These are phyloP conservation scores for Metridium senile DNA, from an alignment of 92 coral and sea anemone species.

Conservation along the genomic window DNA sequence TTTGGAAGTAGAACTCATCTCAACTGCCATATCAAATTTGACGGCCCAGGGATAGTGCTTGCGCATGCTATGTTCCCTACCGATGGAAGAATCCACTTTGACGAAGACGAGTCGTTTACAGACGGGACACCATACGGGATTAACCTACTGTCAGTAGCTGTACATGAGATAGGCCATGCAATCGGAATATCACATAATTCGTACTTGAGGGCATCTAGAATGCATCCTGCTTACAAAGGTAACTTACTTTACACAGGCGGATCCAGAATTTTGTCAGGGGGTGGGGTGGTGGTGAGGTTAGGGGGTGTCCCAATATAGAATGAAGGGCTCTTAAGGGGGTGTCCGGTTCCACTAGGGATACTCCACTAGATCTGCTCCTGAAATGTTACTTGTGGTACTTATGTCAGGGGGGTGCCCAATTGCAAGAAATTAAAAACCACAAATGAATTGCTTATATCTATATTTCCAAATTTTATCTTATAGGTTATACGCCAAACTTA, in stretches of 20 bases:
- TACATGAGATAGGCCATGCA: conserved; percentile 92
- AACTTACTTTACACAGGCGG: not conserved
- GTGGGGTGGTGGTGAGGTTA: too few species aligned
- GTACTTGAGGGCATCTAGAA: conserved; percentile 35
- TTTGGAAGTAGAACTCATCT: conserved; percentile 36
- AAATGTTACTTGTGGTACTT: too few species aligned
- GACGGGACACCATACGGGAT: conserved; percentile 6
- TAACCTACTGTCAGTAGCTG: conserved; percentile 72
- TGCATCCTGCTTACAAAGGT: conserved; percentile 41
- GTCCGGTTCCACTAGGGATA: too few species aligned
- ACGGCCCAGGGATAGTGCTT: conserved; percentile 37
- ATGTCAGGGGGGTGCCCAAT: too few species aligned
- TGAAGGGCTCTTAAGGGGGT: too few species aligned
- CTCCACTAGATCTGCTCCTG: too few species aligned
- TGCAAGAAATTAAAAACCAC: too few species aligned
- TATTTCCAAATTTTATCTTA: too few species aligned
- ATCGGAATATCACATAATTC: conserved; percentile 73
- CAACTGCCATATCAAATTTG: conserved; percentile 42
- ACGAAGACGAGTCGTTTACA: conserved; percentile 71
- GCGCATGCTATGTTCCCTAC: conserved; percentile 73
- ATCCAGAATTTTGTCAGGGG: too few species aligned
- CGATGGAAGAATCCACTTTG: conserved; percentile 65
- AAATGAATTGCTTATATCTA: too few species aligned
- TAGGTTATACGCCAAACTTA: conserved; percentile 44
- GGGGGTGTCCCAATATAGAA: too few species aligned